Percentiles rank a stretch among this genome's conserved stretches.
Evolutionary conservation across 2,113 vertebrate species (phyloP).

Genomic region (Labrus mixtus): DNA sequence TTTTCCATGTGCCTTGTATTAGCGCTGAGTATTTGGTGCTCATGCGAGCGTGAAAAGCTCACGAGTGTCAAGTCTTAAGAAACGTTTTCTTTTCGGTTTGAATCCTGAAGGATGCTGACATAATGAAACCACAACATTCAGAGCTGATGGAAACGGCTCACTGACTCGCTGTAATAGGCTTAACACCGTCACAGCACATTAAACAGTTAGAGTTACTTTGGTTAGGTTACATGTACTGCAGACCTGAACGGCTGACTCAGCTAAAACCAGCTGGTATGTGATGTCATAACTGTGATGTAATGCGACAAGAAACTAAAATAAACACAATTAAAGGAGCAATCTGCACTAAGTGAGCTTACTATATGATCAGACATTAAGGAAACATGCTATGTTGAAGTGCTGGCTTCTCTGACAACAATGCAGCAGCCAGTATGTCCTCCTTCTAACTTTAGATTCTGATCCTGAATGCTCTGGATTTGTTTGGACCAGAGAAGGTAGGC

Average conservation of each 20-base stretch:
- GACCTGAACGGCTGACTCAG: neutral
- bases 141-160: neutral
- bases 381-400: no score
- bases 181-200: conserved; percentile 9
- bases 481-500: no score
- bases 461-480: no score
- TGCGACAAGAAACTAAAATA: neutral
- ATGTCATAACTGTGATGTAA: no score
- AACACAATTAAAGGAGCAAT: neutral
- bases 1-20: conserved; percentile 23
- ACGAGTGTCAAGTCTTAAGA: neutral
- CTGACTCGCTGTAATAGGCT: conserved; percentile 1
- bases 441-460: no score
- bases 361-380: no score
- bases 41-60: conserved; percentile 2
- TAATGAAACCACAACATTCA: neutral
- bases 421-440: no score
- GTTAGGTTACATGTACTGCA: neutral
- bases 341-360: no score
- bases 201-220: neutral
- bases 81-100: conserved; percentile 9
- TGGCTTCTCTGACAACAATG: no score
- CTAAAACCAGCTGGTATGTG: neutral
- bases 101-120: conserved; percentile 14
- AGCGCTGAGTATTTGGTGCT: conserved; percentile 17